These are phyloP conservation scores for Centruroides vittatus DNA, from an alignment of 1,140 invertebrate species.

Conservation along the genomic window DNA sequence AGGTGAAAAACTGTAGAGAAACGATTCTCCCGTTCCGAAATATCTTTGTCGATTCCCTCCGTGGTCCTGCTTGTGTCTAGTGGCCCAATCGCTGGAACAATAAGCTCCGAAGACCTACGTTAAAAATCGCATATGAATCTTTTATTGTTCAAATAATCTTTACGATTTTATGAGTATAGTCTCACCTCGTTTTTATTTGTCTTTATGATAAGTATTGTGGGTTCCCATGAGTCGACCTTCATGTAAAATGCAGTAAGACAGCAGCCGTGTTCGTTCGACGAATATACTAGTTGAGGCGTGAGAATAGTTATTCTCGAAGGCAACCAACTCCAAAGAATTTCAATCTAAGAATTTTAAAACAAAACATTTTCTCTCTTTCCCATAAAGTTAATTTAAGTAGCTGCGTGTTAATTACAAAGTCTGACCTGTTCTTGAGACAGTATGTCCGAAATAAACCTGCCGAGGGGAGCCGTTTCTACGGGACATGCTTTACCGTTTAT, in stretches of 20 bases:
- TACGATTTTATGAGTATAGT: neutral
- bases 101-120: conserved; percentile 35
- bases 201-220: conserved; percentile 33
- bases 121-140: conserved; percentile 5
- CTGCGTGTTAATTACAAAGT: too few species aligned
- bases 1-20: conserved; percentile 79
- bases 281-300: conserved; percentile 83
- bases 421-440: conserved; percentile 11
- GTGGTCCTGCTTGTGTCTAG: conserved; percentile 72
- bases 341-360: conserved; percentile 42
- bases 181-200: conserved; percentile 32
- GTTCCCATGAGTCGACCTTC: conserved; percentile 37
- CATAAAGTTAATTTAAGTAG: too few species aligned
- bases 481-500: neutral
- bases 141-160: neutral
- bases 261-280: conserved; percentile 90
- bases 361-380: too few species aligned
- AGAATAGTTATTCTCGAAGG: conserved; percentile 90
- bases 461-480: conserved; percentile 9
- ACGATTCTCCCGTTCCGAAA: conserved; percentile 94
- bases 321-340: conserved; percentile 86
- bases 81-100: conserved; percentile 36
- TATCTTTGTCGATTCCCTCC: conserved; percentile 74
- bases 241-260: conserved; percentile 87
- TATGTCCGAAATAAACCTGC: conserved; percentile 10